phyloP scores from a whole-genome alignment of 2,888 invertebrate species.

The Cosmorhoe ocellata region DNA sequence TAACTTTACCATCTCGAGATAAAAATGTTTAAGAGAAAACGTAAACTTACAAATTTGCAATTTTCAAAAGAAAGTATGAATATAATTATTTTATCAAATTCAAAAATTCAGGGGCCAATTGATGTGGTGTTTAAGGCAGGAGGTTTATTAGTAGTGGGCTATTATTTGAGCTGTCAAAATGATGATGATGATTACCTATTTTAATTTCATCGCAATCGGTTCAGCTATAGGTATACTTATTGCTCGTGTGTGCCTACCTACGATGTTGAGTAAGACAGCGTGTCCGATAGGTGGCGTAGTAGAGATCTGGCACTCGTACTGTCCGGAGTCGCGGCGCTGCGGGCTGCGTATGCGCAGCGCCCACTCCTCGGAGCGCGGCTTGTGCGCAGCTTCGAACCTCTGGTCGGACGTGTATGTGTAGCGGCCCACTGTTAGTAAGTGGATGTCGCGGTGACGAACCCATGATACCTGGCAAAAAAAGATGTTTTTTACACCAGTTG shows the following conservation, averaged over 20 bases:
- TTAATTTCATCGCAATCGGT: too few species aligned
- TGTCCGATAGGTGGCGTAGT: slow-evolving; percentile 94
- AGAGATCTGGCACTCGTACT: slow-evolving; percentile 96
- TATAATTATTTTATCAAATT: too few species aligned
- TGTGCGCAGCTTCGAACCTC: slow-evolving; percentile 90
- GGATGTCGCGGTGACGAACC: slow-evolving; percentile 95
- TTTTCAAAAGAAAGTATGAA: too few species aligned
- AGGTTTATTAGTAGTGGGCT: too few species aligned
- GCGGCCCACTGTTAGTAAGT: slow-evolving; percentile 93
- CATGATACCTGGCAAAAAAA: slow-evolving; percentile 88
- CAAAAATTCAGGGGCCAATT: too few species aligned
- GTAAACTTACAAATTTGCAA: background rate
- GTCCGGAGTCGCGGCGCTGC: slow-evolving; percentile 92
- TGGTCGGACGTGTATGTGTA: slow-evolving; percentile 94
- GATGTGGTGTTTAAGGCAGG: too few species aligned
- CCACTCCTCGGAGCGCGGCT: slow-evolving; percentile 94
- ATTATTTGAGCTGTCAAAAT: too few species aligned
- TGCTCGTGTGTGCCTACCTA: slow-evolving; percentile 84
- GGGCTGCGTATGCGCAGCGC: slow-evolving; percentile 84
- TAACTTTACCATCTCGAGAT: background rate
- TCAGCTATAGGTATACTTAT: too few species aligned
- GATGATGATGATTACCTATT: too few species aligned
- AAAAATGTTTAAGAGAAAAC: background rate
- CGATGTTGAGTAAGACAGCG: slow-evolving; percentile 90
- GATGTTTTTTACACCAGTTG: background rate